phyloP scores from a whole-genome alignment of 2,797 vertebrate species.

The Dromococcyx pavoninus region DNA sequence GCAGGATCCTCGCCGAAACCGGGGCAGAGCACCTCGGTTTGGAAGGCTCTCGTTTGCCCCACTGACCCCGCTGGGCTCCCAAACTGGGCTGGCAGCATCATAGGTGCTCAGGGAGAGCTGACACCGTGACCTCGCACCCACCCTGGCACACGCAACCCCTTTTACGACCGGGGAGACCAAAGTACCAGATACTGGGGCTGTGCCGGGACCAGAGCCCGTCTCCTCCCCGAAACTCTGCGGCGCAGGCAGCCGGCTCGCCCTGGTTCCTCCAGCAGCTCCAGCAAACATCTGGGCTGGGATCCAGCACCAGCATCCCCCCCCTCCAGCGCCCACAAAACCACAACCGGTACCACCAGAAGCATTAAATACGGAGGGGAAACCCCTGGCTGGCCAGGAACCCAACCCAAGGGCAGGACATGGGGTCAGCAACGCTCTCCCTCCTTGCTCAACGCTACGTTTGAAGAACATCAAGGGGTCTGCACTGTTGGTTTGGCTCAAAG shows the following conservation, averaged over 20 bases:
- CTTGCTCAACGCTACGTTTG: fast-evolving
- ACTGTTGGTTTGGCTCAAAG: background rate
- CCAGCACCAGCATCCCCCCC: background rate
- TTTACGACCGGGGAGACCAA: background rate
- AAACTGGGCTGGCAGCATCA: fast-evolving
- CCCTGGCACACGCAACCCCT: background rate
- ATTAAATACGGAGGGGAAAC: too few species aligned
- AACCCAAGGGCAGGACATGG: background rate
- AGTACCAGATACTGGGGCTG: background rate
- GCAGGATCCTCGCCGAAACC: background rate
- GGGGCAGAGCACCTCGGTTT: background rate
- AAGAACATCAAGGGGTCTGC: background rate
- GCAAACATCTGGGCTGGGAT: background rate
- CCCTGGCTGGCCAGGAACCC: background rate
- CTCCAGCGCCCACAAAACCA: fast-evolving
- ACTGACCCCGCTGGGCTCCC: background rate
- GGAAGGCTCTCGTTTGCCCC: background rate
- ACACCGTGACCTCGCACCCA: background rate
- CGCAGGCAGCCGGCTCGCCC: fast-evolving
- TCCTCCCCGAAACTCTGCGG: background rate
- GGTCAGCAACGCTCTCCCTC: background rate
- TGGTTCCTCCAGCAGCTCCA: background rate
- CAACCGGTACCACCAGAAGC: background rate
- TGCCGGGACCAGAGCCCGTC: background rate
- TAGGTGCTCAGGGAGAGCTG: background rate